Base-by-base conservation (phyloP, 2,888 invertebrate genomes). In the Drosophila imparisetae region DNA sequence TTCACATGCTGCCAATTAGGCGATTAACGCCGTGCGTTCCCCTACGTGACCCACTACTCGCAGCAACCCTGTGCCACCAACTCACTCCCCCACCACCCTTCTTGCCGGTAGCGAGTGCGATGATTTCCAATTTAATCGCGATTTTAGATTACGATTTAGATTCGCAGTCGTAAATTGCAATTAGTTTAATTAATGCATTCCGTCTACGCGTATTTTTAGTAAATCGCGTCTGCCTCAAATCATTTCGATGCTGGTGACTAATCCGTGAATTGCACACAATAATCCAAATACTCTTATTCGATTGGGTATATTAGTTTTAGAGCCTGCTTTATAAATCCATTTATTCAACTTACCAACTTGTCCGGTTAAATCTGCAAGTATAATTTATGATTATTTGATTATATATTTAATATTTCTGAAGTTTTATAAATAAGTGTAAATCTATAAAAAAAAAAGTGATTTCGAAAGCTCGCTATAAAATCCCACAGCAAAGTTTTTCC, bases 141-240 rank as follows among this genome's bases (percentile, higher is more conserved):
- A 86, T 84, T 84, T 70, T 32, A 81, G 84, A 84, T 84, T 68
- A 79, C 72, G 54, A 86, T 89, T 89, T 67, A 81, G 87, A 89
- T 85, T 86, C 63, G 53, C 40, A 55, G 71, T 74, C 71, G 69
- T 64, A 59, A 70, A 86, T 59, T 81, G 83, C 74, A 86, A 76
- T 83, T 71, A 71, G 73, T 75, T 80, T 86, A 84, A 86, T 86
- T 81, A 84, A 86, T 84, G 87, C 77, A 77, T 81, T 79, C 55
- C 38, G 83, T 81, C 76, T 73, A 76, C 60, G 60, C 59, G 54
- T 57, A 48, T 66, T 55, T 36, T 54, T 60, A 73, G 58, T 52
- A 62, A 72, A 81, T 55, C 75, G 66, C 69, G 70, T 60, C 69
- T 72, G 66, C 58, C 65, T 65, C 55, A 60, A 66, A 66, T 71